phyloP scores from a whole-genome alignment of 2,888 invertebrate genomes.

The Lamproptera curius region DNA sequence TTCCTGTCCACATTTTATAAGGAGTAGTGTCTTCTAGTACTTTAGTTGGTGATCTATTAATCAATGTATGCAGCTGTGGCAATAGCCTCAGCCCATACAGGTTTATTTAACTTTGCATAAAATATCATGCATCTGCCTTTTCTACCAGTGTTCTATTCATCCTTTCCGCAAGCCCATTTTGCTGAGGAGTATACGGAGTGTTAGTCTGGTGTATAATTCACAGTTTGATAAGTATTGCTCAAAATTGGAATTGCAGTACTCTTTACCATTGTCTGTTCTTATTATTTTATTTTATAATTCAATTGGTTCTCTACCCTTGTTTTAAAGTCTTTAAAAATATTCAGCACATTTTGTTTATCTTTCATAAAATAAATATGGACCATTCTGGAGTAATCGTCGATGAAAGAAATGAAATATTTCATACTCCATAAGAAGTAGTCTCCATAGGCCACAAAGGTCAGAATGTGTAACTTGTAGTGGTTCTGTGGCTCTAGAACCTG shows the following conservation, averaged over 20 bases:
- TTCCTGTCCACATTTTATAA: too few relatives aligned
- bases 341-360: slow-evolving; percentile 14
- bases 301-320: slow-evolving; percentile 18
- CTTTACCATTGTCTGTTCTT: slow-evolving; percentile 26
- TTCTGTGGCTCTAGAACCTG: slow-evolving; percentile 21
- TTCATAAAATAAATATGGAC: slow-evolving; percentile 25
- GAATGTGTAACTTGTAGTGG: slow-evolving; percentile 23
- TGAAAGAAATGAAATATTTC: slow-evolving; percentile 24
- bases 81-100: too few relatives aligned
- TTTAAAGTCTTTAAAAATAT: slow-evolving; percentile 17
- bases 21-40: too few relatives aligned
- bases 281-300: slow-evolving; percentile 16
- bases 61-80: too few relatives aligned
- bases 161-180: too few relatives aligned
- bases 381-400: slow-evolving; percentile 24
- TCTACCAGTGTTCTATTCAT: too few relatives aligned
- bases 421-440: slow-evolving; percentile 19
- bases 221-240: slow-evolving; percentile 16
- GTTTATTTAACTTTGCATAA: too few relatives aligned
- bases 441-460: slow-evolving; percentile 26
- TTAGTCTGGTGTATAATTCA: slow-evolving; percentile 33
- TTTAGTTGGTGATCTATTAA: too few relatives aligned
- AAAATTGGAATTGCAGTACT: slow-evolving; percentile 26
- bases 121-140: too few relatives aligned
- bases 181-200: too few relatives aligned